Percentiles rank a stretch among this genome's conserved stretches.
Evolutionary conservation across 2,113 vertebrate genomes (phyloP).

Genomic region (Macquaria ambigua): DNA sequence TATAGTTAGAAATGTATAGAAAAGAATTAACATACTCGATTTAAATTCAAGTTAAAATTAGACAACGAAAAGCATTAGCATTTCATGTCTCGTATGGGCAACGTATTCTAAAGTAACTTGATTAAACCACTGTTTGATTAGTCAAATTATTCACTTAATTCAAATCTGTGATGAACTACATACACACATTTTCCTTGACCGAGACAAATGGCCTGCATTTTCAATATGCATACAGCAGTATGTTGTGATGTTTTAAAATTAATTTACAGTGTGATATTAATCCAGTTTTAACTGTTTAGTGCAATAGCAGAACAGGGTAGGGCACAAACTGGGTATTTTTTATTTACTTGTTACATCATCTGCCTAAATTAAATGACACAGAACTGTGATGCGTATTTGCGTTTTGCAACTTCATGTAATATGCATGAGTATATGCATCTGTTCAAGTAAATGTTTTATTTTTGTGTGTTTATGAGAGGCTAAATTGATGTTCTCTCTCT

Average conservation of each 20-base stretch:
- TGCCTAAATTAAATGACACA: slow-evolving; percentile 48
- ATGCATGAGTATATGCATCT: slow-evolving; percentile 54
- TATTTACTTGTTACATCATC: slow-evolving; percentile 43
- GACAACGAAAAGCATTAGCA: not conserved
- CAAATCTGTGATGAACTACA: not conserved
- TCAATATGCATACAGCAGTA: not conserved
- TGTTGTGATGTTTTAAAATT: not conserved
- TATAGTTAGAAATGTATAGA: not conserved
- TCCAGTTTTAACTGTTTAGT: not conserved
- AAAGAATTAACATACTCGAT: not conserved
- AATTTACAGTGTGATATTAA: slow-evolving; percentile 19
- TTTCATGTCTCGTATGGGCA: not conserved
- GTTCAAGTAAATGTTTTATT: slow-evolving; percentile 45
- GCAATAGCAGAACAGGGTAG: not conserved
- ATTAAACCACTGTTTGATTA: not conserved
- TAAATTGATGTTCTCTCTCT: slow-evolving; percentile 25
- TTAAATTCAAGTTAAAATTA: too few species aligned
- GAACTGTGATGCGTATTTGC: slow-evolving; percentile 44
- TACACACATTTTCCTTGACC: not conserved
- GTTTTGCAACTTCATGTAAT: slow-evolving; percentile 14
- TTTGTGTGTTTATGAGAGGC: slow-evolving; percentile 37
- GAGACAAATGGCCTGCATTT: not conserved
- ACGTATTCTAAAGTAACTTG: not conserved
- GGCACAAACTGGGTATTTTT: slow-evolving; percentile 1
- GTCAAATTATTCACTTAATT: not conserved